These are phyloP conservation scores for Antigone vipio DNA, from an alignment of 2,113 vertebrate species.

Conservation along the genomic window DNA sequence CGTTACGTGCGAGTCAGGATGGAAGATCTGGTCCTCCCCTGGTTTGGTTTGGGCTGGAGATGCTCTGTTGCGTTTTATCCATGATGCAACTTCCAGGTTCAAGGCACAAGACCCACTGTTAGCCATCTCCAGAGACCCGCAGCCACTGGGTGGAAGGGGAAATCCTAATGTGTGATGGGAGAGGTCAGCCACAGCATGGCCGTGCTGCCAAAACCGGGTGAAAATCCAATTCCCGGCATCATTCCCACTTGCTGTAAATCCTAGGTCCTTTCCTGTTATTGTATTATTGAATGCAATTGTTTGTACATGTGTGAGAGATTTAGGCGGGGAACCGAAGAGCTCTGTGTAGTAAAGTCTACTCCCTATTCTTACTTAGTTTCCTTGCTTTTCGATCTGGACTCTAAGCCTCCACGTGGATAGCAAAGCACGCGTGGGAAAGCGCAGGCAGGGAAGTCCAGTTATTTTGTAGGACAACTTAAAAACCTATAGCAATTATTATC, in stretches of 20 bases:
- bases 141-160: accelerated
- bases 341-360: not conserved
- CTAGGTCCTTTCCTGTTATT: accelerated
- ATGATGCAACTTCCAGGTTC: not conserved
- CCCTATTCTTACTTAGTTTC: not conserved
- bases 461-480: not conserved
- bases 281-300: accelerated
- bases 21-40: not conserved
- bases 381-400: not conserved
- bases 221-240: not conserved
- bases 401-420: not conserved
- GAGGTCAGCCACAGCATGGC: not conserved
- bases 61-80: not conserved
- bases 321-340: not conserved
- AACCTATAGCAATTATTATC: not conserved
- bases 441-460: not conserved
- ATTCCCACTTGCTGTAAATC: not conserved
- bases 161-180: accelerated
- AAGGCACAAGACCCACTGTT: not conserved
- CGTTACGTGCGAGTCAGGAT: accelerated
- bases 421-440: not conserved
- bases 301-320: accelerated
- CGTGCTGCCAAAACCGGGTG: accelerated
- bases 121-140: accelerated
- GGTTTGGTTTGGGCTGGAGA: not conserved